phyloP scores from a whole-genome alignment of 2,113 vertebrate species.

The Excalfactoria chinensis region DNA sequence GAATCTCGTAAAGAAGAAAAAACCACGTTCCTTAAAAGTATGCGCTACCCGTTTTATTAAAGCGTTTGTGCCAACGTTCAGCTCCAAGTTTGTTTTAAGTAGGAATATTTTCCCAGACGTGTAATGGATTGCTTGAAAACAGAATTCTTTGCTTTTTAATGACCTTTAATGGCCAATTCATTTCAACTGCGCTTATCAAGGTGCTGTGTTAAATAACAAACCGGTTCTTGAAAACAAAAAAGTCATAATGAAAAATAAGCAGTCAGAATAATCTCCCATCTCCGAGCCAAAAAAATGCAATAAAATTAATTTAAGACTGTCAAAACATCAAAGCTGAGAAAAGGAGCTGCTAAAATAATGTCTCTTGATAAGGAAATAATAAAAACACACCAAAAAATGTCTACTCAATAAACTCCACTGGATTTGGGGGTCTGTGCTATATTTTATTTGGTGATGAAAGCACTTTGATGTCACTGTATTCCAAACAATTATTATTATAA shows the following conservation, averaged over 20 bases:
- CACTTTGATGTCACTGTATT: constrained; percentile 87
- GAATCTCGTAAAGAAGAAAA: constrained; percentile 69
- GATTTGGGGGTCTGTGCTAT: constrained; percentile 78
- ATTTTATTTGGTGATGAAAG: constrained; percentile 86
- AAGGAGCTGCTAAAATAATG: constrained; percentile 78
- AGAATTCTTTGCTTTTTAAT: constrained; percentile 72
- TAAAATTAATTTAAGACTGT: constrained; percentile 80
- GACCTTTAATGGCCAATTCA: constrained; percentile 71
- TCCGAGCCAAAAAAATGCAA: constrained; percentile 77
- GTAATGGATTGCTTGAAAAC: constrained; percentile 73
- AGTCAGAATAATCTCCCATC: constrained; percentile 76
- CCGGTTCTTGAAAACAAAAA: constrained; percentile 65
- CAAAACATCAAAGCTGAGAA: constrained; percentile 81
- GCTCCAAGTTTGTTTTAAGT: constrained; percentile 56
- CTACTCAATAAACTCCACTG: constrained; percentile 78
- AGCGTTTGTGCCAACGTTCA: constrained; percentile 60
- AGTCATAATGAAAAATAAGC: constrained; percentile 76
- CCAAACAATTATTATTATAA: constrained; percentile 91
- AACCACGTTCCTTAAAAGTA: constrained; percentile 67
- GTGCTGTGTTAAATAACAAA: constrained; percentile 76
- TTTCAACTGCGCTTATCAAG: constrained; percentile 66
- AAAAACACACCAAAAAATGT: constrained; percentile 75
- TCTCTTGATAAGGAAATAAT: constrained; percentile 80
- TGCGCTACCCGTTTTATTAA: constrained; percentile 60
- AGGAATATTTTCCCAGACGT: constrained; percentile 69